Conservation (phyloP, 2,888 invertebrate species). For the Eupeodes luniger region DNA sequence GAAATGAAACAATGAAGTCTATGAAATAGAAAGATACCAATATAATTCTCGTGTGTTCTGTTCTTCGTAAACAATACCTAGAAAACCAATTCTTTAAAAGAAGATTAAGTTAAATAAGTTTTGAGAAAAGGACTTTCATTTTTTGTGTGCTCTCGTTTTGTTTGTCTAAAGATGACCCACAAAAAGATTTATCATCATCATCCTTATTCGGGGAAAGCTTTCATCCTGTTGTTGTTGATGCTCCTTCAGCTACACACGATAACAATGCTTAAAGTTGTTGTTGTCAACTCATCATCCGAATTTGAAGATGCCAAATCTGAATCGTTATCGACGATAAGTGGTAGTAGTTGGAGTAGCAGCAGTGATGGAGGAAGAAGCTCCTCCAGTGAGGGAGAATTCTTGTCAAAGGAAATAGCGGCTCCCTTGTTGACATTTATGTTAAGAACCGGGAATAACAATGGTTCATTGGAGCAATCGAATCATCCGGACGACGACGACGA, state of each 20-base stretch:
- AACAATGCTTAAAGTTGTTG: constrained; percentile 37
- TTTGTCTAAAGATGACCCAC: constrained; percentile 37
- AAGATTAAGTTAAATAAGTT: not conserved
- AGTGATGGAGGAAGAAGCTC: constrained; percentile 17
- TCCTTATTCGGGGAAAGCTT: constrained; percentile 1
- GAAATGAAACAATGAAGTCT: constrained; percentile 20
- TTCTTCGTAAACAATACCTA: too few species aligned
- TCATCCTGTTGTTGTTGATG: constrained; percentile 28
- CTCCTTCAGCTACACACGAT: constrained; percentile 42
- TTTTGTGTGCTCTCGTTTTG: not conserved
- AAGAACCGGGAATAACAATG: constrained; percentile 30
- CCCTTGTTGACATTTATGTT: constrained; percentile 53
- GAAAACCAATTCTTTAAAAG: too few species aligned
- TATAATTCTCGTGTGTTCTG: not conserved
- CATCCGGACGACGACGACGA: too few species aligned
- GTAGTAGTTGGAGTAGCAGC: not conserved
- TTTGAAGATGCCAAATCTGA: constrained; percentile 34
- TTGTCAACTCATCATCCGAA: constrained; percentile 29
- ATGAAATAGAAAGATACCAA: not conserved
- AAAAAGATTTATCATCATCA: constrained; percentile 24
- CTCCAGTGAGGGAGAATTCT: constrained; percentile 13
- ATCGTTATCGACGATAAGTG: constrained; percentile 51
- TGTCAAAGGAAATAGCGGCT: constrained; percentile 40
- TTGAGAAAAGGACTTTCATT: not conserved
- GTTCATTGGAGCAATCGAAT: constrained; percentile 35